These are phyloP conservation scores for Chydorus sphaericus DNA, from an alignment of 2,888 invertebrate species.

Conservation along the genomic window DNA sequence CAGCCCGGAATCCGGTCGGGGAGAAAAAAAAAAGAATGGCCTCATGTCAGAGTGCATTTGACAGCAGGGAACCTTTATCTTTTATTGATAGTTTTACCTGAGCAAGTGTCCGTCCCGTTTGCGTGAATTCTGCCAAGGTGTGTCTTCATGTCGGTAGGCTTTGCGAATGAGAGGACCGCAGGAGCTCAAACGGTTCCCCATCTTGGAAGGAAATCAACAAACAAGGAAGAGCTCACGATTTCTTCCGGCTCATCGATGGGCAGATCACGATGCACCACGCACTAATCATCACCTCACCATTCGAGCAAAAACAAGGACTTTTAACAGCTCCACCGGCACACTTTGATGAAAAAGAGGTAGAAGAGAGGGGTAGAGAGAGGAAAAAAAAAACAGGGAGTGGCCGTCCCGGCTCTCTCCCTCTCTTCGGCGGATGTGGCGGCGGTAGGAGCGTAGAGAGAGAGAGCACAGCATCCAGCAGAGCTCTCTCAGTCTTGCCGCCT, in stretches of 20 bases:
- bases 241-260: not conserved
- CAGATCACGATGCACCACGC: too few species aligned
- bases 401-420: too few species aligned
- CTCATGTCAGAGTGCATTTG: too few species aligned
- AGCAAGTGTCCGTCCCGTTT: constrained; percentile 73
- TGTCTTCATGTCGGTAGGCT: constrained; percentile 90
- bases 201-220: constrained; percentile 26
- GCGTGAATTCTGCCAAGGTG: constrained; percentile 82
- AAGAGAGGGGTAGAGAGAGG: not conserved
- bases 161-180: constrained; percentile 93
- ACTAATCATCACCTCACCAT: too few species aligned
- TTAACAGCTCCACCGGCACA: too few species aligned
- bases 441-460: not conserved
- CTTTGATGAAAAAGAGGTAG: not conserved
- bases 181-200: constrained; percentile 96
- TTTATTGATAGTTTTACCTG: constrained; percentile 56
- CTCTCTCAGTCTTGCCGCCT: constrained; percentile 1
- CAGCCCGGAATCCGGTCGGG: too few species aligned
- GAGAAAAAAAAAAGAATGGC: too few species aligned
- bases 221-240: not conserved
- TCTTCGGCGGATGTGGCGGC: too few species aligned
- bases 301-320: too few species aligned
- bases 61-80: too few species aligned
- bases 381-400: not conserved
- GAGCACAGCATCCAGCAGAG: not conserved